Evolutionary conservation across 2,797 vertebrate species (phyloP).

Genomic region (Myotis daubentonii): DNA sequence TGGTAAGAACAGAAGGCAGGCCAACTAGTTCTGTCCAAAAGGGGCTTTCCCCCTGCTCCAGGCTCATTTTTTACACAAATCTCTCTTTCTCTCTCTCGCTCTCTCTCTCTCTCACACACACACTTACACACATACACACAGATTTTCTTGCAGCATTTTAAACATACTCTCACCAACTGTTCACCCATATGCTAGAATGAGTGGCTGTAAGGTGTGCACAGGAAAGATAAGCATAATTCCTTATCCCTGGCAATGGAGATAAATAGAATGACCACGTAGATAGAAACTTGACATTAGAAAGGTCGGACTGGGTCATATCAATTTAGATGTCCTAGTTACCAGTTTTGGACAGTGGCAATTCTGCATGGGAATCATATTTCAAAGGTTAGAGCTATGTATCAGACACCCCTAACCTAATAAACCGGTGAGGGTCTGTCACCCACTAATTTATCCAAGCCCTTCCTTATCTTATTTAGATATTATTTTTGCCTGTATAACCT

Average conservation of each 20-base stretch:
- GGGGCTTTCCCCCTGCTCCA: accelerated
- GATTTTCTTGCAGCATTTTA: not conserved
- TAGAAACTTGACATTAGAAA: slow-evolving; percentile 55
- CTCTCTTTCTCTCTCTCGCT: too few relatives aligned
- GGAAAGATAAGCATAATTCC: not conserved
- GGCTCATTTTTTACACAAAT: not conserved
- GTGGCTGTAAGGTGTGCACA: not conserved
- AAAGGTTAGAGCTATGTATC: slow-evolving; percentile 68
- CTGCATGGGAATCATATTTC: slow-evolving; percentile 44
- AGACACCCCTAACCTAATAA: slow-evolving; percentile 68
- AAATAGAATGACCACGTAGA: slow-evolving; percentile 34
- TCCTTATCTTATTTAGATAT: not conserved
- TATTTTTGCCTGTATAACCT: slow-evolving; percentile 43
- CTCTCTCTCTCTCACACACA: not conserved
- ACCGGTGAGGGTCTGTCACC: not conserved
- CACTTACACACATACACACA: not conserved
- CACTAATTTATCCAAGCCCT: slow-evolving; percentile 40
- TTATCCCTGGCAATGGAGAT: not conserved
- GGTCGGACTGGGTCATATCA: slow-evolving; percentile 28
- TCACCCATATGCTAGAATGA: not conserved
- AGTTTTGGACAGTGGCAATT: slow-evolving; percentile 39
- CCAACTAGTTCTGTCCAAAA: not conserved
- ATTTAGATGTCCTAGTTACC: slow-evolving; percentile 61
- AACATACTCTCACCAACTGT: not conserved
- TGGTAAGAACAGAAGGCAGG: not conserved